Conservation (phyloP, 2,888 invertebrate species). For the Synanthedon vespiformis region DNA sequence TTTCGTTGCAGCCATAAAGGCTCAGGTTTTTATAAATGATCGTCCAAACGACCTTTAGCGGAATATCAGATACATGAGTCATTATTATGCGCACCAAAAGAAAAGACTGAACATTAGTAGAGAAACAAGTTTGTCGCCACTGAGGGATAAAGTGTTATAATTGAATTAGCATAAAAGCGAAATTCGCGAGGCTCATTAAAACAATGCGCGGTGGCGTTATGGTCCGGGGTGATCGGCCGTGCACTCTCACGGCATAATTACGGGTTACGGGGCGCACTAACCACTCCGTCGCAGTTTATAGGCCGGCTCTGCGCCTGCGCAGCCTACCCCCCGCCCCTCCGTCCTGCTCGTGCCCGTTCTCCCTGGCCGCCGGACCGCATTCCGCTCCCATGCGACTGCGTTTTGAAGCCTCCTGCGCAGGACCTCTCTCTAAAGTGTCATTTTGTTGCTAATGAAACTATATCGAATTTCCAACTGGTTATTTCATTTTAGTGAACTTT, state of each 20-base stretch:
- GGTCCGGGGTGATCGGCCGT: conserved; percentile 52
- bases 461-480: neutral
- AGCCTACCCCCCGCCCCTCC: conserved; percentile 13
- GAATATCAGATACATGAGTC: neutral
- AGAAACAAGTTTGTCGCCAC: conserved; percentile 1
- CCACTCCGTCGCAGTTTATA: conserved; percentile 48
- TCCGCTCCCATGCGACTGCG: conserved; percentile 68
- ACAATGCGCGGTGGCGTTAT: conserved; percentile 37
- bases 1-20: neutral
- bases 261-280: conserved; percentile 20
- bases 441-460: conserved; percentile 18
- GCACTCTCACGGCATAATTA: conserved; percentile 53
- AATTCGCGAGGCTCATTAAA: conserved; percentile 33
- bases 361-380: conserved; percentile 56
- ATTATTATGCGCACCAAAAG: neutral
- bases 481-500: neutral
- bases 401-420: conserved; percentile 43
- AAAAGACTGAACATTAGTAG: neutral
- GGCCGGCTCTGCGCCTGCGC: conserved; percentile 36
- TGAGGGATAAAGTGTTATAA: neutral
- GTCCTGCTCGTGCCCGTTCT: conserved; percentile 4
- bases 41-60: neutral
- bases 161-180: conserved; percentile 8
- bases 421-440: conserved; percentile 58
- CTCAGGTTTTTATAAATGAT: neutral